phyloP scores from a whole-genome alignment of 2,113 vertebrate species.

The Austrofundulus limnaeus region DNA sequence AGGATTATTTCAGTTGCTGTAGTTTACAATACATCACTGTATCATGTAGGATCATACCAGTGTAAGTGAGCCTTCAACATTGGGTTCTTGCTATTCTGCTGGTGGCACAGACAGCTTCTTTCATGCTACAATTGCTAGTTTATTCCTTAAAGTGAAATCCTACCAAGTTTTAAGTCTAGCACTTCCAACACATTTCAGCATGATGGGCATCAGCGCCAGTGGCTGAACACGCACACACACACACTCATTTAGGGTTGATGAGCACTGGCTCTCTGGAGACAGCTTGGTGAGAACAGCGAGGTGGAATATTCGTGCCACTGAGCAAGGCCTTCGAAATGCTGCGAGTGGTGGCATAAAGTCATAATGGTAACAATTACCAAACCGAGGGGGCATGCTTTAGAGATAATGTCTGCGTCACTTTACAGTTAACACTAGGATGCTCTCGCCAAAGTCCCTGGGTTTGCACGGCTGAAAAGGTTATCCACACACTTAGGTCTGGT shows the following conservation, averaged over 20 bases:
- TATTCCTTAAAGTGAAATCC: conserved; percentile 33
- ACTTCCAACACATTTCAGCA: conserved; percentile 33
- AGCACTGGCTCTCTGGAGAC: conserved; percentile 66
- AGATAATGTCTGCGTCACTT: conserved; percentile 48
- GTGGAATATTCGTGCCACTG: conserved; percentile 77
- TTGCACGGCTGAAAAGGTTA: conserved; percentile 63
- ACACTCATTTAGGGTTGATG: conserved; percentile 63
- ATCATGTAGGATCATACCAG: conserved; percentile 9
- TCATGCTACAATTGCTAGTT: conserved; percentile 33
- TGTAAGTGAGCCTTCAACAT: conserved; percentile 8
- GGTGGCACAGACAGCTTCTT: conserved; percentile 18
- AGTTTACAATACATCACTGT: background rate
- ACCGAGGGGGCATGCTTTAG: conserved; percentile 46
- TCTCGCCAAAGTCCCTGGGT: conserved; percentile 46
- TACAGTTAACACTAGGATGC: conserved; percentile 56
- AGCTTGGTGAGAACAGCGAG: conserved; percentile 65
- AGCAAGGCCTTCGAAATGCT: conserved; percentile 59
- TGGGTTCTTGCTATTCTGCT: conserved; percentile 11
- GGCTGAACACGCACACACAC: conserved; percentile 58
- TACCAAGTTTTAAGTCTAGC: conserved; percentile 19
- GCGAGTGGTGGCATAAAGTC: conserved; percentile 54
- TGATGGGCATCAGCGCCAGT: conserved; percentile 54
- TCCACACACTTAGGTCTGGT: conserved; percentile 44
- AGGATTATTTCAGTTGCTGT: too few species aligned
- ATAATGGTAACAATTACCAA: conserved; percentile 65